phyloP scores from a whole-genome alignment of 1,140 invertebrate species.

The Heliconius eleuchia region DNA sequence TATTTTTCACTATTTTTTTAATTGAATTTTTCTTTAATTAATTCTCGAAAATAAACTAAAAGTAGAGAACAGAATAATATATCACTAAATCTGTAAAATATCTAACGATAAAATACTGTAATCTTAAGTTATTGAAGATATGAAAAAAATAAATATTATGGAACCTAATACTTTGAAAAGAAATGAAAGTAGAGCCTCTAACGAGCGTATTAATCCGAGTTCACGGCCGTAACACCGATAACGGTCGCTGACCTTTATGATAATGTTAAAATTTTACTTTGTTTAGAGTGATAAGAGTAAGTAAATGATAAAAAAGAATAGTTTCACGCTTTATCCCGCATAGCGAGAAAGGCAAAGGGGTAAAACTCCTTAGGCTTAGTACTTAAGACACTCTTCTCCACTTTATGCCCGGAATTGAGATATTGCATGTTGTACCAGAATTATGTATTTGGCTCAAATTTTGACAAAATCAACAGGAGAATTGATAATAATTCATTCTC shows the following conservation, averaged over 20 bases:
- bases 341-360: too few species aligned
- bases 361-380: too few species aligned
- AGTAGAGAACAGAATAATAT: not conserved
- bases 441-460: too few species aligned
- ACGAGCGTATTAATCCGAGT: not conserved
- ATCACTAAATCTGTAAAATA: not conserved
- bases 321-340: too few species aligned
- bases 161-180: not conserved
- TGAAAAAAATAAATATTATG: not conserved
- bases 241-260: not conserved
- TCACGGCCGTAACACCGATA: constrained; percentile 6
- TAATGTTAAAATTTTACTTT: not conserved
- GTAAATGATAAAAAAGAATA: not conserved
- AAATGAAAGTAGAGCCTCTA: not conserved
- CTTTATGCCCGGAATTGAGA: too few species aligned
- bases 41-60: too few species aligned
- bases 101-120: not conserved
- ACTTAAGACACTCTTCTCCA: too few species aligned
- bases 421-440: too few species aligned
- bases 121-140: not conserved
- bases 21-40: too few species aligned
- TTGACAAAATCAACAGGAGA: too few species aligned
- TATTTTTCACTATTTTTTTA: too few species aligned
- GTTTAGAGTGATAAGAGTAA: not conserved
- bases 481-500: too few species aligned